Conservation (phyloP, 2,888 invertebrate genomes). For the Volucella bombylans region DNA sequence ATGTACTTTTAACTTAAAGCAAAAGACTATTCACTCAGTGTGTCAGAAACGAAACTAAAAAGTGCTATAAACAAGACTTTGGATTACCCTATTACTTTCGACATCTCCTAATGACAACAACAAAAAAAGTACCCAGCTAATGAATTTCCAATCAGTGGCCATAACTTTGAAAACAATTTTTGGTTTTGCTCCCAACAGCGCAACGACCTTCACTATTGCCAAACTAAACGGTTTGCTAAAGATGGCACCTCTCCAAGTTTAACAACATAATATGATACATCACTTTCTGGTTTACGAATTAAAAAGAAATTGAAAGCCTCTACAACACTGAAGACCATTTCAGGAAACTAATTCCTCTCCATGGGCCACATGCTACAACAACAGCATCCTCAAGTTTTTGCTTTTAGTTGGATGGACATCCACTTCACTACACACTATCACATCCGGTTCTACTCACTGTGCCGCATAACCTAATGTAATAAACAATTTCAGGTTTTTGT, state of each 20-base stretch:
- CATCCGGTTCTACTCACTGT: constrained; percentile 57
- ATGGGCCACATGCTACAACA: constrained; percentile 55
- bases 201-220: constrained; percentile 42
- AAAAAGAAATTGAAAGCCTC: constrained; percentile 67
- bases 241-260: neutral
- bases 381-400: constrained; percentile 7
- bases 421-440: constrained; percentile 32
- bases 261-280: constrained; percentile 20
- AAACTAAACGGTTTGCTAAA: constrained; percentile 16
- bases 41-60: too few relatives aligned
- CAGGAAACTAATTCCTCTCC: constrained; percentile 57
- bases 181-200: constrained; percentile 30
- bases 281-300: constrained; percentile 57
- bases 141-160: too few relatives aligned
- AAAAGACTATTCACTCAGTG: too few relatives aligned
- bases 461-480: constrained; percentile 71
- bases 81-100: too few relatives aligned
- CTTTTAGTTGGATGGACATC: constrained; percentile 12
- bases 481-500: constrained; percentile 66
- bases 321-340: constrained; percentile 49
- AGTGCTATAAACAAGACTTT: too few relatives aligned
- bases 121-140: neutral
- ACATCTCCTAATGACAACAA: neutral
- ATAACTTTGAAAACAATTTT: neutral
- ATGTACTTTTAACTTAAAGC: too few relatives aligned